Evolutionary conservation across 2,888 invertebrate genomes (phyloP).

Genomic region (Neoitamus cyanurus): DNA sequence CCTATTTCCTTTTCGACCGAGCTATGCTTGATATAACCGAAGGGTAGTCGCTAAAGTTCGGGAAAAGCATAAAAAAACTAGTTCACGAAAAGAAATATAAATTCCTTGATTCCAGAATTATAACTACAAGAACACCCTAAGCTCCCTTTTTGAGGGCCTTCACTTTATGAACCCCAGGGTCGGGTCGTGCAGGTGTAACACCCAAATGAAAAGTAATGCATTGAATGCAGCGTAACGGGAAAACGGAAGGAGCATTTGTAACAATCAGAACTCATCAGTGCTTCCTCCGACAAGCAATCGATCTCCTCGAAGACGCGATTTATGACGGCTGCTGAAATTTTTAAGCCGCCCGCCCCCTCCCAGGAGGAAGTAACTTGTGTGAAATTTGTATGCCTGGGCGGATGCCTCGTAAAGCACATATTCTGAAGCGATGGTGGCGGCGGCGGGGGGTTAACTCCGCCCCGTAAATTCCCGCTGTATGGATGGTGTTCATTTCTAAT

Average conservation of each 20-base stretch:
- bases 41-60: no score
- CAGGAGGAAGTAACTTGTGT: neutral
- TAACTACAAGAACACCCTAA: no score
- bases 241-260: neutral
- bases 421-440: neutral
- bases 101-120: no score
- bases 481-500: slow-evolving; percentile 49
- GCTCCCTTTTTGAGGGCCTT: no score
- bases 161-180: no score
- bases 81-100: no score
- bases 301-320: neutral
- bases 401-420: neutral
- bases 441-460: slow-evolving; percentile 10
- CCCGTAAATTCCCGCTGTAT: neutral
- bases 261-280: neutral
- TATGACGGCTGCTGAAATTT: neutral
- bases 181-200: neutral
- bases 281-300: neutral
- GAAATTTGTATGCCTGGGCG: neutral
- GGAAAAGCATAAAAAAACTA: no score
- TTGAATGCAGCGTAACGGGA: neutral
- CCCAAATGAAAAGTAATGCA: neutral
- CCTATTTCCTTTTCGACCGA: no score
- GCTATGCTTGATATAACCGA: no score
- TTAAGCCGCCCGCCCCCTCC: neutral